These are phyloP conservation scores for Cydia fagiglandana DNA, from an alignment of 1,140 invertebrate genomes.

Conservation along the genomic window DNA sequence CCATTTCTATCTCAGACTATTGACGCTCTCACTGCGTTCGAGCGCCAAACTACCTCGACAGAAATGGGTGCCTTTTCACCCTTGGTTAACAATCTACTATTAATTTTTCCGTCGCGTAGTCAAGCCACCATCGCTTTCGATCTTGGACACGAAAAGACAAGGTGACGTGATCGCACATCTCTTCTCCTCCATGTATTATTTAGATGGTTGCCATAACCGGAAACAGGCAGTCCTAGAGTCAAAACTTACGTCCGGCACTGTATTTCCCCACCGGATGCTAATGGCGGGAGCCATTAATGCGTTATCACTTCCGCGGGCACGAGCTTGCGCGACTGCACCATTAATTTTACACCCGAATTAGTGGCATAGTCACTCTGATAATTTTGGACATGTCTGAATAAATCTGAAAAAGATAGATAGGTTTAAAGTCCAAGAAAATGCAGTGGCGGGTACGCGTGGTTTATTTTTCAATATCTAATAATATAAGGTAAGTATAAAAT, in stretches of 20 bases:
- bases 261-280: conserved; percentile 34
- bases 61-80: too few species aligned
- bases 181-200: background rate
- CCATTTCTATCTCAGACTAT: too few species aligned
- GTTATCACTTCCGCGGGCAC: conserved; percentile 37
- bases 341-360: conserved; percentile 25
- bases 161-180: too few species aligned
- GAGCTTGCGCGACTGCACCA: conserved; percentile 1
- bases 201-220: background rate
- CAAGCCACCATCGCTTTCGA: too few species aligned
- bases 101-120: too few species aligned
- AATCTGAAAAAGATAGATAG: background rate
- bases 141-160: too few species aligned
- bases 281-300: conserved; percentile 44
- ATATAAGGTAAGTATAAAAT: too few species aligned
- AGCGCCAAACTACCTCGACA: too few species aligned
- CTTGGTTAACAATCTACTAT: too few species aligned
- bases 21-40: too few species aligned
- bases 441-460: background rate
- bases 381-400: background rate
- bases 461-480: too few species aligned
- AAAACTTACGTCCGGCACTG: conserved; percentile 11
- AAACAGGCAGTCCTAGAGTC: conserved; percentile 15
- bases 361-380: conserved; percentile 8
- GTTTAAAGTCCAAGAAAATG: background rate